phyloP scores from a whole-genome alignment of 2,888 invertebrate genomes.

The Phanerotoma sp. region DNA sequence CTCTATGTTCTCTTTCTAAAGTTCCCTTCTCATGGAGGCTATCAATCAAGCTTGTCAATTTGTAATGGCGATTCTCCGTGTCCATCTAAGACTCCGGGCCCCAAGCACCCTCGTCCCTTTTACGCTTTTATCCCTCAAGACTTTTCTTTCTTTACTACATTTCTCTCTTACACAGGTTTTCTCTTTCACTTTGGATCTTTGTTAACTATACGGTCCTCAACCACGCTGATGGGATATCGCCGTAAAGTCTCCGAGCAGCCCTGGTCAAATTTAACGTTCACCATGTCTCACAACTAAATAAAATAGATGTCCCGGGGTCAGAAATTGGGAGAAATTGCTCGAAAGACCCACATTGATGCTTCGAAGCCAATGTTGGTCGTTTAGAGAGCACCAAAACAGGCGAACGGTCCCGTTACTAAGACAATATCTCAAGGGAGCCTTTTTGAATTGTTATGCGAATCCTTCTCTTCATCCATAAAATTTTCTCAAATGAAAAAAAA shows the following conservation, averaged over 20 bases:
- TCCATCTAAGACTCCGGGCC: slow-evolving; percentile 54
- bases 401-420: slow-evolving; percentile 6
- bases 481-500: slow-evolving; percentile 8
- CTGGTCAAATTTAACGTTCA: slow-evolving; percentile 41
- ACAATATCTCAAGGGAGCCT: slow-evolving; percentile 31
- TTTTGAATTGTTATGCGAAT: slow-evolving; percentile 32
- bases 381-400: slow-evolving; percentile 1
- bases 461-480: slow-evolving; percentile 12
- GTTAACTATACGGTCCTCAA: slow-evolving; percentile 20
- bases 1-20: slow-evolving; percentile 30
- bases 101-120: slow-evolving; percentile 38
- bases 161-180: slow-evolving; percentile 20
- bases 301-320: slow-evolving; percentile 54
- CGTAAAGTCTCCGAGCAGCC: slow-evolving; percentile 36
- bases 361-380: slow-evolving; percentile 4
- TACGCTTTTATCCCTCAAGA: slow-evolving; percentile 19
- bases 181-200: slow-evolving; percentile 9
- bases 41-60: slow-evolving; percentile 63
- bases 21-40: slow-evolving; percentile 47
- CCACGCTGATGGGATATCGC: slow-evolving; percentile 41
- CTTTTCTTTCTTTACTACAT: slow-evolving; percentile 27
- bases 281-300: slow-evolving; percentile 51
- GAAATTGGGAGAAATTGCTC: slow-evolving; percentile 55
- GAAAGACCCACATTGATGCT: slow-evolving; percentile 3
- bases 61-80: slow-evolving; percentile 60